A percentile compares a stretch with the other conserved stretches of the same genome.
Conservation (phyloP, 2,888 invertebrate species). For the Eupithecia dodoneata region DNA sequence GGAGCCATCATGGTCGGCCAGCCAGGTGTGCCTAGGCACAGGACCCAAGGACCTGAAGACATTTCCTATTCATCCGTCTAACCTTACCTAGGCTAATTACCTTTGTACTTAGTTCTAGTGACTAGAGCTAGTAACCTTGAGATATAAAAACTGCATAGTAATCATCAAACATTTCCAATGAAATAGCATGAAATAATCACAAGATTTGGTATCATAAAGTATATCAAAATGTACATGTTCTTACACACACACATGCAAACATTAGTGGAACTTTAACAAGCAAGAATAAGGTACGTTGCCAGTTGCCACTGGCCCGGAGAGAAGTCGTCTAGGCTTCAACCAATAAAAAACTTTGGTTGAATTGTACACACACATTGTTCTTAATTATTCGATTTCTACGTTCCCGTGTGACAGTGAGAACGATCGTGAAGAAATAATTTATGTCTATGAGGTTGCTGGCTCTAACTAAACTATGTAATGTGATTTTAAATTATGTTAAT, state of each 20-base stretch:
- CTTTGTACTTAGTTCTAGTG: slow-evolving; percentile 18
- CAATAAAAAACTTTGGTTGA: background rate
- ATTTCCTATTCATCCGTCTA: slow-evolving; percentile 37
- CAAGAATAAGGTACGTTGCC: background rate
- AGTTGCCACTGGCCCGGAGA: background rate
- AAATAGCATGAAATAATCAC: background rate
- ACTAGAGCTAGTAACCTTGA: slow-evolving; percentile 7
- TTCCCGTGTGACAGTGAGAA: background rate
- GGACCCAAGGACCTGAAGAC: slow-evolving; percentile 50
- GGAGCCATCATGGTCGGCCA: slow-evolving; percentile 42
- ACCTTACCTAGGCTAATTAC: slow-evolving; percentile 20
- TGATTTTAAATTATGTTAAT: slow-evolving; percentile 12
- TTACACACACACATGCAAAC: background rate
- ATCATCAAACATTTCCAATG: background rate
- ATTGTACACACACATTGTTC: background rate
- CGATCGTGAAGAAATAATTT: background rate
- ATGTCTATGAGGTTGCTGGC: slow-evolving; percentile 13
- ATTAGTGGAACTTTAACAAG: background rate
- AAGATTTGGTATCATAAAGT: background rate
- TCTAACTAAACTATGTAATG: slow-evolving; percentile 15
- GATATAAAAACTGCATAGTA: background rate
- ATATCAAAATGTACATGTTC: background rate
- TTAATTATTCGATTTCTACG: background rate
- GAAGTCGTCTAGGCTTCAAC: background rate
- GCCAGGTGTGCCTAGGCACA: slow-evolving; percentile 45